Conservation (phyloP, 2,113 vertebrate genomes). For the Zapus hudsonius region DNA sequence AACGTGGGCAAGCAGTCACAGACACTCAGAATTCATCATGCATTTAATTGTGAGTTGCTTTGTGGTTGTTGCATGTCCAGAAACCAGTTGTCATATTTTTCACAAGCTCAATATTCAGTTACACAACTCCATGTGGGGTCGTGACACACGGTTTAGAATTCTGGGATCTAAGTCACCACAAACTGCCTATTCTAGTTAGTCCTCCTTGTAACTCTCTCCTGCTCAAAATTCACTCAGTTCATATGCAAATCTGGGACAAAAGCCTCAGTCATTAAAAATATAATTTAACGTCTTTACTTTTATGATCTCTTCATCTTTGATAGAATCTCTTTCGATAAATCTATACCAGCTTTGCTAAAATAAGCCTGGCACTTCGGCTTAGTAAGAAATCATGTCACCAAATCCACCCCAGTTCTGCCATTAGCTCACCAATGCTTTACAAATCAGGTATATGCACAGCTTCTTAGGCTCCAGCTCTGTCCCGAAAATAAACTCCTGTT, state of each 20-base stretch:
- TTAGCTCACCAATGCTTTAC: background rate
- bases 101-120: background rate
- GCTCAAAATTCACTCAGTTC: background rate
- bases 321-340: background rate
- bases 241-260: conserved; percentile 15
- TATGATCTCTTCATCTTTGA: conserved; percentile 11
- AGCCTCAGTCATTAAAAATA: background rate
- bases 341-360: conserved; percentile 13
- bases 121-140: background rate
- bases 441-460: background rate
- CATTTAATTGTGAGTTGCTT: background rate
- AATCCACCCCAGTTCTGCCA: background rate
- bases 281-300: background rate
- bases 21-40: background rate
- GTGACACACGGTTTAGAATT: background rate
- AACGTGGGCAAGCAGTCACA: background rate
- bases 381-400: background rate
- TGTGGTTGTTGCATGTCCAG: background rate
- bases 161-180: too few species aligned
- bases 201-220: background rate
- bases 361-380: background rate
- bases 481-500: background rate
- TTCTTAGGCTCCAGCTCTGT: background rate
- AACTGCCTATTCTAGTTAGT: background rate
- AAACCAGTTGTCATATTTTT: background rate